These are phyloP conservation scores for Perognathus longimembris DNA, from an alignment of 2,113 vertebrate species.

Conservation along the genomic window DNA sequence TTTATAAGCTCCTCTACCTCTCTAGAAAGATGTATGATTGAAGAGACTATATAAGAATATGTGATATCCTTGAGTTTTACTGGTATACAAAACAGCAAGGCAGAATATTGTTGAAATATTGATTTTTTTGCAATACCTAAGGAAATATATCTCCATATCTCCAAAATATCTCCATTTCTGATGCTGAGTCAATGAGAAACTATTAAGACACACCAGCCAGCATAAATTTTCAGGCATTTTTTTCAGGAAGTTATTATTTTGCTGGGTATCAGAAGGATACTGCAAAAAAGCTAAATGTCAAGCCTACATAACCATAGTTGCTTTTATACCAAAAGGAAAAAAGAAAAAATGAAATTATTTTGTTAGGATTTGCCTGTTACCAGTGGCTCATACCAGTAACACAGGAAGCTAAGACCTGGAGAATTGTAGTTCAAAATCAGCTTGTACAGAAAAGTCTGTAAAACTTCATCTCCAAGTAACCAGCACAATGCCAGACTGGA, in stretches of 20 bases:
- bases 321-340: neutral
- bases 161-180: neutral
- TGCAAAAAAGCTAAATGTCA: neutral
- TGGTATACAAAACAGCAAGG: slow-evolving; percentile 2
- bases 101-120: neutral
- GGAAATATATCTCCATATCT: neutral
- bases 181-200: neutral
- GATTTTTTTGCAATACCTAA: slow-evolving; percentile 4
- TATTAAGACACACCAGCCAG: neutral
- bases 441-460: too few relatives aligned
- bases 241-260: neutral
- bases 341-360: neutral
- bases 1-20: neutral
- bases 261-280: neutral
- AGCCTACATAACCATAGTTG: neutral
- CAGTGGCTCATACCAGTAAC: too few relatives aligned
- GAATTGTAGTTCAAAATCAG: too few relatives aligned
- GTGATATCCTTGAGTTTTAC: neutral
- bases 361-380: neutral
- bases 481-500: too few relatives aligned
- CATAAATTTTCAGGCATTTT: slow-evolving; percentile 9
- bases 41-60: slow-evolving; percentile 19
- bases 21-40: neutral
- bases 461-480: too few relatives aligned
- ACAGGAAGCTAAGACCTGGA: too few relatives aligned